These are phyloP conservation scores for Elysia crispata DNA, from an alignment of 2,888 invertebrate genomes.

Conservation along the genomic window DNA sequence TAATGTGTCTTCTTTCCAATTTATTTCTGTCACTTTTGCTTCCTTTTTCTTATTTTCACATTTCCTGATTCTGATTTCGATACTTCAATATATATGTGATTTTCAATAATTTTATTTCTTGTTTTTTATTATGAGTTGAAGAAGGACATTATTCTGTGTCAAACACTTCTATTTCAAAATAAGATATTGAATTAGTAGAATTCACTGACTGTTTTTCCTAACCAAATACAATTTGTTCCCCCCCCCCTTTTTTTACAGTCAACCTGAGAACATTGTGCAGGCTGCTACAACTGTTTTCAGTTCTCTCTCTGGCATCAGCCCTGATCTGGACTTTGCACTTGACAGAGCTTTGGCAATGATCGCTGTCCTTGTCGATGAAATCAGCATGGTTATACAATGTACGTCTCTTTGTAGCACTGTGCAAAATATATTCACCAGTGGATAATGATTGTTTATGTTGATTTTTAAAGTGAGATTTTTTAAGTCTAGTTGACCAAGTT, in stretches of 20 bases:
- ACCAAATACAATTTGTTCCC: not conserved
- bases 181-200: no score
- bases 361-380: constrained; percentile 23
- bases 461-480: no score
- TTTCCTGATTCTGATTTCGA: no score
- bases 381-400: constrained; percentile 32
- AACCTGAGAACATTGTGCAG: constrained; percentile 7
- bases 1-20: not conserved
- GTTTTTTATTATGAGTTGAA: no score
- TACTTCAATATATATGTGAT: no score
- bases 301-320: constrained; percentile 1
- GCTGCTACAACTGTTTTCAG: constrained; percentile 21
- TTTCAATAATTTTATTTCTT: no score
- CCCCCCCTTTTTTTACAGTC: not conserved
- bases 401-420: not conserved
- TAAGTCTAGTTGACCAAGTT: no score
- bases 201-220: not conserved
- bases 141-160: no score
- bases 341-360: constrained; percentile 32
- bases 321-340: constrained; percentile 15
- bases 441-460: no score
- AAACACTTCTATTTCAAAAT: no score
- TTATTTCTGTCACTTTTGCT: no score
- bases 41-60: no score
- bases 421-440: not conserved